Conservation (phyloP, 2,797 vertebrate genomes). For the Xerus rutilus region DNA sequence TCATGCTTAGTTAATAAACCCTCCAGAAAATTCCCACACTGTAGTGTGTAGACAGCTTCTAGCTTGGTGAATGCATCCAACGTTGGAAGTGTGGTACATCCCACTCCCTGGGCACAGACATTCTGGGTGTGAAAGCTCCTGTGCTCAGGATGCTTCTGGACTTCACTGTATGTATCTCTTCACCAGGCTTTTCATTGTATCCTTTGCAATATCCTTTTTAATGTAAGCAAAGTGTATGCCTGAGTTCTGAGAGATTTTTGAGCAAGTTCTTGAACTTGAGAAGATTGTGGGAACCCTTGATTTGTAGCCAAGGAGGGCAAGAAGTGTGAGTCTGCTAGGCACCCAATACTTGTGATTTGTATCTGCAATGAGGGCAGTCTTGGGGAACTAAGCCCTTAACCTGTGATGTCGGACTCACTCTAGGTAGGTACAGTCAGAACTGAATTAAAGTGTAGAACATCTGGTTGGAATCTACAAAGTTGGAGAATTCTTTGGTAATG, state of each 20-base stretch:
- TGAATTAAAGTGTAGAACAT: neutral
- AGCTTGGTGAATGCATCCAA: neutral
- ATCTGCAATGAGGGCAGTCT: neutral
- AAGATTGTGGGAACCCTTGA: neutral
- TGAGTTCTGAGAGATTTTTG: neutral
- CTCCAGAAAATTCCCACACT: neutral
- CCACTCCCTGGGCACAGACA: neutral
- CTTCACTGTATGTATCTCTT: neutral
- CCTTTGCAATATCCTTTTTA: neutral
- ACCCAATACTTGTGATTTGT: neutral
- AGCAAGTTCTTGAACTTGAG: neutral
- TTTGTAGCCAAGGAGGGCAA: neutral
- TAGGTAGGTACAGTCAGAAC: neutral
- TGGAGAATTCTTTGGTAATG: neutral
- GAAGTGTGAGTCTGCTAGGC: neutral
- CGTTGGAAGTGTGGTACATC: accelerated
- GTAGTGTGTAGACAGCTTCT: neutral
- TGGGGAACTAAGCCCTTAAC: neutral
- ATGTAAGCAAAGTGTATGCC: neutral
- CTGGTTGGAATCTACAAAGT: neutral
- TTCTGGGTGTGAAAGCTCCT: neutral
- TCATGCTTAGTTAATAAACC: neutral
- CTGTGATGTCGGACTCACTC: neutral
- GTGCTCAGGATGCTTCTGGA: neutral
- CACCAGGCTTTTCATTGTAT: neutral